Conservation (phyloP, 2,113 vertebrate genomes). For the Malurus elegans region DNA sequence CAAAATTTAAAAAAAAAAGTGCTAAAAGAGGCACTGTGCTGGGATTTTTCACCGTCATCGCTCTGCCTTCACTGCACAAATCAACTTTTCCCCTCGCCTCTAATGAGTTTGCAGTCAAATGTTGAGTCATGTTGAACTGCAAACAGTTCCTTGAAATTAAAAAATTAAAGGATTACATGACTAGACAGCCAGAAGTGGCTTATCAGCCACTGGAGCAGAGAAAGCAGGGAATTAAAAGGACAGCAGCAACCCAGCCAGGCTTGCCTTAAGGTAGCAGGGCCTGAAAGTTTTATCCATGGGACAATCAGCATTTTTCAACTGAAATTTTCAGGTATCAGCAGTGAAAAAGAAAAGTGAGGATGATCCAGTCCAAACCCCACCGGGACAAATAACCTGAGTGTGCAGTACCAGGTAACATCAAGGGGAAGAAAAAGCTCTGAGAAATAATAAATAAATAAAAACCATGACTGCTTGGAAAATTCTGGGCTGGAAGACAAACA, state of each 20-base stretch:
- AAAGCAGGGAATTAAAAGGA: neutral
- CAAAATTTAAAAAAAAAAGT: neutral
- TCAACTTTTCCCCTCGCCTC: neutral
- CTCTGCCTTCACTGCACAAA: neutral
- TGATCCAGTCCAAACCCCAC: neutral
- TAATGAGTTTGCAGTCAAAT: neutral
- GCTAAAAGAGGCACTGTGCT: neutral
- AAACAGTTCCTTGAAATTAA: neutral
- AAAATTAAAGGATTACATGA: neutral
- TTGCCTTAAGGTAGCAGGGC: neutral
- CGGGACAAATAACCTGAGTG: neutral
- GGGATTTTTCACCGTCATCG: neutral
- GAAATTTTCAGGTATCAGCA: neutral
- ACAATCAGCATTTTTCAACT: neutral
- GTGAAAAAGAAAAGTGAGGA: neutral
- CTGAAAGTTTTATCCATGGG: neutral
- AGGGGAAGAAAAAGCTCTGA: rapidly evolving
- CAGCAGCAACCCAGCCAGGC: neutral
- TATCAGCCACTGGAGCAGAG: neutral
- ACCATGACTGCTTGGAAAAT: neutral
- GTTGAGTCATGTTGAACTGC: neutral
- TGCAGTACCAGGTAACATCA: neutral
- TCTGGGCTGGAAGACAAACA: neutral
- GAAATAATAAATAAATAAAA: neutral
- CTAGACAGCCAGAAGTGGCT: neutral